These are phyloP conservation scores for Aegotheles bennettii DNA, from an alignment of 2,113 vertebrate genomes.

Conservation along the genomic window DNA sequence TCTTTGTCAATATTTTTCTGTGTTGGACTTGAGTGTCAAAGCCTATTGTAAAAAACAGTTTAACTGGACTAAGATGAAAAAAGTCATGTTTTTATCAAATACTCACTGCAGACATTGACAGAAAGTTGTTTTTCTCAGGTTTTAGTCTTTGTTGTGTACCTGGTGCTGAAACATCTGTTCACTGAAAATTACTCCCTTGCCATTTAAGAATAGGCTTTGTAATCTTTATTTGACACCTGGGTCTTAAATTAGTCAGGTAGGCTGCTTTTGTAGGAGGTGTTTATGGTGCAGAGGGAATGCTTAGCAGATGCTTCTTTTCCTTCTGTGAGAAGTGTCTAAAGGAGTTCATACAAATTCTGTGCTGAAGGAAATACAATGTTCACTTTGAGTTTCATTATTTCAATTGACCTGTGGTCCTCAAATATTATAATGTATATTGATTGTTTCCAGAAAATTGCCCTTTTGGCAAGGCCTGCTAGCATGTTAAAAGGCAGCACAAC, in stretches of 20 bases:
- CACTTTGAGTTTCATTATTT: not conserved
- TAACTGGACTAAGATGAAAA: not conserved
- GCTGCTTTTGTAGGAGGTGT: not conserved
- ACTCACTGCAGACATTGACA: not conserved
- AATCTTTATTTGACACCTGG: not conserved
- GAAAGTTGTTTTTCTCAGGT: not conserved
- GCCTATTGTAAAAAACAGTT: not conserved
- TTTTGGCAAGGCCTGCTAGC: not conserved
- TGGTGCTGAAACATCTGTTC: not conserved
- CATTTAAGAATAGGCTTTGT: not conserved
- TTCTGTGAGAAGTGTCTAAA: not conserved
- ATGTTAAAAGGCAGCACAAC: not conserved
- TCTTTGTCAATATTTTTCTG: not conserved
- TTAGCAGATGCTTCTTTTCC: not conserved
- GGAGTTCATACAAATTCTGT: not conserved
- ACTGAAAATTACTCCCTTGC: not conserved
- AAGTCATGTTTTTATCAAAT: not conserved
- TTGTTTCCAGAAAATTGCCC: not conserved
- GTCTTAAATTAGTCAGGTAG: not conserved
- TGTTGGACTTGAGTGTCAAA: not conserved
- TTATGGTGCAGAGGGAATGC: not conserved
- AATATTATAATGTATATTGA: not conserved
- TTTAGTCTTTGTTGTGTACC: not conserved
- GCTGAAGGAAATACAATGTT: not conserved
- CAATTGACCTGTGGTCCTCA: not conserved